These are phyloP conservation scores for Aplocera efformata DNA, from an alignment of 2,888 invertebrate genomes.

Conservation along the genomic window DNA sequence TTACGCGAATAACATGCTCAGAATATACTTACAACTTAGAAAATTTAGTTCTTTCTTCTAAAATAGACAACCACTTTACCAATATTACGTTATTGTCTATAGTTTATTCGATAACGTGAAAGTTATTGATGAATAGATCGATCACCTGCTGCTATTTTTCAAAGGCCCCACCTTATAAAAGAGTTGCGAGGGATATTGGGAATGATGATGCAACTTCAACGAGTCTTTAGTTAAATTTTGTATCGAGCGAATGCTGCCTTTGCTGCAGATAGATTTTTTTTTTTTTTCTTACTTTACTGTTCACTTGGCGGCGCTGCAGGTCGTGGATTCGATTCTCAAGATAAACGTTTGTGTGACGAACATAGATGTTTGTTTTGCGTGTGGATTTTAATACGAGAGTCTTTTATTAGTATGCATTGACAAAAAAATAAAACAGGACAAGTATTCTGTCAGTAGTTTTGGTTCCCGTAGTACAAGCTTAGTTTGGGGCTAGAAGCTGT, in stretches of 20 bases:
- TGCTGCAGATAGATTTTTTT: too few relatives aligned
- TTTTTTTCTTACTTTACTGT: too few relatives aligned
- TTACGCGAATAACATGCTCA: conserved; percentile 13
- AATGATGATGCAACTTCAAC: conserved; percentile 14
- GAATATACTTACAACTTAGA: conserved; percentile 9
- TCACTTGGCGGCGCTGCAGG: too few relatives aligned
- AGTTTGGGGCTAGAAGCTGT: too few relatives aligned
- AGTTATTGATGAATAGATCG: conserved; percentile 11
- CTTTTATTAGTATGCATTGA: too few relatives aligned
- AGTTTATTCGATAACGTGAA: conserved; percentile 9
- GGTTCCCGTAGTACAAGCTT: too few relatives aligned
- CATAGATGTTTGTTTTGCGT: too few relatives aligned
- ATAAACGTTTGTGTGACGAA: too few relatives aligned
- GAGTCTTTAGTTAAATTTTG: conserved; percentile 6
- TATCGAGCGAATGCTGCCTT: conserved; percentile 1
- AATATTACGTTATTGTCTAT: conserved; percentile 5
- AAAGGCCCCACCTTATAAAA: conserved; percentile 2
- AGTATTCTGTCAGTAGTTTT: too few relatives aligned
- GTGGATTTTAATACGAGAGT: too few relatives aligned
- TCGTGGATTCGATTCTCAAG: too few relatives aligned
- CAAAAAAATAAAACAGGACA: too few relatives aligned
- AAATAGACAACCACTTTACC: conserved; percentile 17
- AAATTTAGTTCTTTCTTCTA: conserved; percentile 10
- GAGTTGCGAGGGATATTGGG: conserved; percentile 6
- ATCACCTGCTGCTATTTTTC: conserved; percentile 13